Evolutionary conservation across 1,140 invertebrate genomes (phyloP).

Genomic region (Cyphomyrmex costatus): DNA sequence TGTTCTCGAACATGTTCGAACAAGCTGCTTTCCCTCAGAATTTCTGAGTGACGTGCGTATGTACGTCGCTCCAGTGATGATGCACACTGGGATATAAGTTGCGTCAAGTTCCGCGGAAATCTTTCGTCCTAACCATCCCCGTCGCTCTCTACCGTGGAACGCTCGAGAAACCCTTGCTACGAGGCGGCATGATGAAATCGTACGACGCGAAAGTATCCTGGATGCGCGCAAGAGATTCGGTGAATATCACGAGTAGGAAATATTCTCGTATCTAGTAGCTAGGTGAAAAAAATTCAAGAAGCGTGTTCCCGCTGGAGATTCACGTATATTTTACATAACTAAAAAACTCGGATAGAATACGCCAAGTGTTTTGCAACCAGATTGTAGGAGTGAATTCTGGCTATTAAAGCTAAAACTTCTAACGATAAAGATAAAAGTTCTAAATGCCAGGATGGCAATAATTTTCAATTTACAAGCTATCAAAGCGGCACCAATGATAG

Average conservation of each 20-base stretch:
- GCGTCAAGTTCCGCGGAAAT: slow-evolving; percentile 46
- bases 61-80: slow-evolving; percentile 44
- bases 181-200: slow-evolving; percentile 43
- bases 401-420: not conserved
- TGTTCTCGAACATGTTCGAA: slow-evolving; percentile 41
- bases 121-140: slow-evolving; percentile 28
- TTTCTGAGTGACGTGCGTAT: slow-evolving; percentile 45
- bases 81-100: slow-evolving; percentile 40
- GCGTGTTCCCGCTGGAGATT: not conserved
- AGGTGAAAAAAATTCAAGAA: not conserved
- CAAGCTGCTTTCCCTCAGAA: slow-evolving; percentile 21
- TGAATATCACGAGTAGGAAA: slow-evolving; percentile 19
- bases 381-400: not conserved
- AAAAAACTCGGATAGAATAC: not conserved
- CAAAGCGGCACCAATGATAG: not conserved
- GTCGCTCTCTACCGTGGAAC: not conserved
- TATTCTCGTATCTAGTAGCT: slow-evolving; percentile 2
- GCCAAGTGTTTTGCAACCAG: not conserved
- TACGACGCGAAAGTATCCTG: slow-evolving; percentile 29
- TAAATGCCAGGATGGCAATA: not conserved
- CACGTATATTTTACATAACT: not conserved
- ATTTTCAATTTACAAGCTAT: not conserved
- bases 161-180: slow-evolving; percentile 31
- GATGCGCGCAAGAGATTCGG: slow-evolving; percentile 38
- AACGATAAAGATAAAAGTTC: not conserved